A percentile compares a stretch with the other conserved stretches of the same genome.
Evolutionary conservation across 2,888 invertebrate genomes (phyloP).

Genomic region (Orchesellides sinensis): DNA sequence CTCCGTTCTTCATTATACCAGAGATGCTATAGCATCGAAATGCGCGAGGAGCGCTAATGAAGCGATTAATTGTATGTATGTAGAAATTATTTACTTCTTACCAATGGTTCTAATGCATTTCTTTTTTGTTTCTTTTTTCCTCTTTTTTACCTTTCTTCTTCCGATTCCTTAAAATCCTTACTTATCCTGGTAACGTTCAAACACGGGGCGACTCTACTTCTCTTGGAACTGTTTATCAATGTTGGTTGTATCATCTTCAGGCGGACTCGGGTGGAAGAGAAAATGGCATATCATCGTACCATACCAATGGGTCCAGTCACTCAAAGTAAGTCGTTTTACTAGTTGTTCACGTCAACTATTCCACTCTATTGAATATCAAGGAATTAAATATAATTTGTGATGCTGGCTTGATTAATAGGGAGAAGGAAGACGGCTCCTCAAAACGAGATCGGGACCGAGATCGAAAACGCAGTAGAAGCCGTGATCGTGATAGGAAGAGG

Average conservation of each 20-base stretch:
- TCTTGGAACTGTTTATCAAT: conserved; percentile 54
- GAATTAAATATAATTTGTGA: no score
- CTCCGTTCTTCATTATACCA: conserved; percentile 34
- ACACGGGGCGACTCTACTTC: conserved; percentile 27
- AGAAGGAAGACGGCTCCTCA: conserved; percentile 76
- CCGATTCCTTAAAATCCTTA: conserved; percentile 22
- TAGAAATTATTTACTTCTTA: neutral
- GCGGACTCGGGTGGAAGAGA: conserved; percentile 71
- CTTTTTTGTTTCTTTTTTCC: conserved; percentile 69
- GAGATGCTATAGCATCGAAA: conserved; percentile 51
- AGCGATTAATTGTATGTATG: conserved; percentile 26
- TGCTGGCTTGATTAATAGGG: conserved; percentile 75
- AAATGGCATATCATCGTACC: conserved; percentile 66
- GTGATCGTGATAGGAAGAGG: conserved; percentile 70
- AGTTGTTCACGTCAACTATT: neutral
- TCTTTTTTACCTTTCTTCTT: conserved; percentile 55
- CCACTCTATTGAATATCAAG: no score
- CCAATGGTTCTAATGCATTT: conserved; percentile 46
- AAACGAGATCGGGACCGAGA: conserved; percentile 77
- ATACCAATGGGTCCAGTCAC: conserved; percentile 68
- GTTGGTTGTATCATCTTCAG: conserved; percentile 64
- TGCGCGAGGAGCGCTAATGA: conserved; percentile 54
- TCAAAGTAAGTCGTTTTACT: conserved; percentile 43
- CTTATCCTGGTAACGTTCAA: conserved; percentile 26
- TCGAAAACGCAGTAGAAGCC: conserved; percentile 55